Evolutionary conservation across 1,140 invertebrate species (phyloP).

Genomic region (Oryctes rhinoceros): DNA sequence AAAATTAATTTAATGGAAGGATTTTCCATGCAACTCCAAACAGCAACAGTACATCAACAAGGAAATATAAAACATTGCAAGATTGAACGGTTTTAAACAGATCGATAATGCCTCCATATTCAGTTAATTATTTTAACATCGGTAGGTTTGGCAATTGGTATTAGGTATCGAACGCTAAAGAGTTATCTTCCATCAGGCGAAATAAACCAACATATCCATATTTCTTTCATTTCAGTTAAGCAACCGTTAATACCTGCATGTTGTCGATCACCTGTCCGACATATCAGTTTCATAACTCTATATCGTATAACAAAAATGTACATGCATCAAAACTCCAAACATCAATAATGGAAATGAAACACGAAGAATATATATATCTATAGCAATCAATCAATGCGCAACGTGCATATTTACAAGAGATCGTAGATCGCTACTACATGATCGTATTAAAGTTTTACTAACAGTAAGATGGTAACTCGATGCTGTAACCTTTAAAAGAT

Average conservation of each 20-base stretch:
- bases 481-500: constrained; percentile 20
- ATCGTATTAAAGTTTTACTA: background rate
- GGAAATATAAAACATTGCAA: too few relatives aligned
- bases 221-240: too few relatives aligned
- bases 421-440: background rate
- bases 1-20: too few relatives aligned
- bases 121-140: too few relatives aligned
- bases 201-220: too few relatives aligned
- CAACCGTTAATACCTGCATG: background rate
- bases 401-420: constrained; percentile 1
- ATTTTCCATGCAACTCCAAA: too few relatives aligned
- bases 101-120: too few relatives aligned
- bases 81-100: too few relatives aligned
- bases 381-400: background rate
- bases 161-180: too few relatives aligned
- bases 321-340: background rate
- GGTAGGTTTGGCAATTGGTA: too few relatives aligned
- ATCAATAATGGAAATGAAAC: background rate
- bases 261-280: constrained; percentile 1
- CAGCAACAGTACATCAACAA: too few relatives aligned
- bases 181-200: too few relatives aligned
- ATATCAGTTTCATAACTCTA: background rate
- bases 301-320: background rate
- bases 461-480: constrained; percentile 13
- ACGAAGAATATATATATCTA: background rate